A percentile compares a stretch with the other conserved stretches of the same genome.
These are phyloP conservation scores for Pammene fasciana DNA, from an alignment of 2,888 invertebrate genomes.

Conservation along the genomic window DNA sequence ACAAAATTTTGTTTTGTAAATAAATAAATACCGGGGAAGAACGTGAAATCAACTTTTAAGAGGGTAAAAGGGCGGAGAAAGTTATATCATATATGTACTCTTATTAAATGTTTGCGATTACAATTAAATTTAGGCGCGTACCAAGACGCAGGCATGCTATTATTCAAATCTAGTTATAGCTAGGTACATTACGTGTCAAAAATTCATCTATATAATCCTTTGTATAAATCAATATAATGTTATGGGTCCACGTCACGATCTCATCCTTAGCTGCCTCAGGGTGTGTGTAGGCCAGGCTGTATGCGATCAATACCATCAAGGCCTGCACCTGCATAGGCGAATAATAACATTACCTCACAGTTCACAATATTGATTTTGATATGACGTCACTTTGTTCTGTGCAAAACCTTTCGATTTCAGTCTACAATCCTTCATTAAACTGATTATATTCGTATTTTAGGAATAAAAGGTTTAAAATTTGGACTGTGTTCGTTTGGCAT, in stretches of 20 bases:
- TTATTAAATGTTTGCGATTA: too few species aligned
- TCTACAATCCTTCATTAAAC: neutral
- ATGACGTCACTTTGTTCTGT: neutral
- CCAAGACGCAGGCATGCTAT: neutral
- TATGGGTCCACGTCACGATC: slow-evolving; percentile 55
- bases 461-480: too few species aligned
- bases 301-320: slow-evolving; percentile 51
- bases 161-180: neutral
- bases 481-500: too few species aligned
- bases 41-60: too few species aligned
- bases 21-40: too few species aligned
- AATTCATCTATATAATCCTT: slow-evolving; percentile 60
- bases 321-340: slow-evolving; percentile 64
- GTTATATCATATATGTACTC: too few species aligned
- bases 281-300: slow-evolving; percentile 56
- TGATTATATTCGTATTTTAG: neutral
- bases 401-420: neutral
- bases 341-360: neutral
- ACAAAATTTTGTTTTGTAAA: too few species aligned
- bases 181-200: slow-evolving; percentile 54
- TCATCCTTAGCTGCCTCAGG: slow-evolving; percentile 54
- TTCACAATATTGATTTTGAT: too few species aligned
- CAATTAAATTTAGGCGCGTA: too few species aligned
- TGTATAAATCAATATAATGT: slow-evolving; percentile 62
- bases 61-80: too few species aligned